A percentile compares a stretch with the other conserved stretches of the same genome.
These are phyloP conservation scores for Kryptopterus vitreolus DNA, from an alignment of 2,797 vertebrate species.

Conservation along the genomic window DNA sequence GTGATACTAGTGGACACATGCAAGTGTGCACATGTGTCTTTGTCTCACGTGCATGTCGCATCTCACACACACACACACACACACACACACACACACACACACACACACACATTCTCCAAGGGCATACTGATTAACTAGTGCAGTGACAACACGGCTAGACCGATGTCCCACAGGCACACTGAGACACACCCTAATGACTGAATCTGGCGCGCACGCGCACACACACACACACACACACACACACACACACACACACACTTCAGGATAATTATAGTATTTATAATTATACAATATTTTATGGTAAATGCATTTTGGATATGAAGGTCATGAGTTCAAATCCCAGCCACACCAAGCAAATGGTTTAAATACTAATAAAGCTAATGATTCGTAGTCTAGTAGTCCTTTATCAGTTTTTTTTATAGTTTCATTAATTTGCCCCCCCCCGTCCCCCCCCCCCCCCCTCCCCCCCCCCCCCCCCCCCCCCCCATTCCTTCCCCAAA, in stretches of 20 bases:
- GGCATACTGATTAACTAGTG: not conserved
- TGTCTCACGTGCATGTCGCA: not conserved
- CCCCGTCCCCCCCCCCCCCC: too few species aligned
- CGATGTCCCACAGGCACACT: not conserved
- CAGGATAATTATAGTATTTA: not conserved
- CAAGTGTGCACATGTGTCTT: not conserved
- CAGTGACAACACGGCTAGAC: constrained; percentile 1
- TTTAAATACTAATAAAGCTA: not conserved
- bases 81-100: not conserved
- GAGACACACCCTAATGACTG: not conserved
- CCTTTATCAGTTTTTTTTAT: not conserved
- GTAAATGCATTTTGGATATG: too few species aligned
- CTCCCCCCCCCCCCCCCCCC: too few species aligned
- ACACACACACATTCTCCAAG: not conserved
- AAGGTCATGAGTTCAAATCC: too few species aligned
- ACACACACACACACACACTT: not conserved
- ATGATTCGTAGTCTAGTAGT: not conserved
- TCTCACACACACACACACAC: not conserved
- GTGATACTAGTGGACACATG: not conserved
- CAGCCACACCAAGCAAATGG: too few species aligned
- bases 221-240: not conserved
- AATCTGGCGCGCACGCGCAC: not conserved
- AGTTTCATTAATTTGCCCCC: too few species aligned
- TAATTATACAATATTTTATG: not conserved
- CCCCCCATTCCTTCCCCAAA: constrained; percentile 4